Percentiles rank a stretch among this genome's conserved stretches.
Conservation (phyloP, 2,797 vertebrate species). For the Melanitta fusca region DNA sequence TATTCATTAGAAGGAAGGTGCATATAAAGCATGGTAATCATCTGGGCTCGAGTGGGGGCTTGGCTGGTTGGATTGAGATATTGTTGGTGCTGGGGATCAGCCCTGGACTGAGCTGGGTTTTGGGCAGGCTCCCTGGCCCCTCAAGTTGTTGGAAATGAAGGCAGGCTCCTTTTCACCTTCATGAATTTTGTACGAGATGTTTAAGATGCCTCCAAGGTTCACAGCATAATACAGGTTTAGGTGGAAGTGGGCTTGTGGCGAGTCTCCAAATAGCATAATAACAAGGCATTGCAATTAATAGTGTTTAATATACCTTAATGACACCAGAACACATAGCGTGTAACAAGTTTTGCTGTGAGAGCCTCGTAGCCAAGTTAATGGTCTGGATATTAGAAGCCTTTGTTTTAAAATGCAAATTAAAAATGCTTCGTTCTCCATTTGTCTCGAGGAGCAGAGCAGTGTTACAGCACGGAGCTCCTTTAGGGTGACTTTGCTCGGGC, state of each 20-base stretch:
- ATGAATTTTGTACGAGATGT: constrained; percentile 31
- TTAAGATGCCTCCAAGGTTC: constrained; percentile 29
- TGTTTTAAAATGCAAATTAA: constrained; percentile 67
- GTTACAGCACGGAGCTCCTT: background rate
- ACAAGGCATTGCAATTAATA: constrained; percentile 33
- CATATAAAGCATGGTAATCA: constrained; percentile 11
- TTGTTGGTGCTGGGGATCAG: constrained; percentile 1
- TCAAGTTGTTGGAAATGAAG: constrained; percentile 5
- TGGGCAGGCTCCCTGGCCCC: background rate
- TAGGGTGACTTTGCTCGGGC: background rate
- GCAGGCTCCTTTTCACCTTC: background rate
- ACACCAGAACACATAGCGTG: constrained; percentile 6
- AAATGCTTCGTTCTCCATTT: constrained; percentile 30
- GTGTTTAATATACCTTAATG: constrained; percentile 59
- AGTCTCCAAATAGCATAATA: constrained; percentile 47
- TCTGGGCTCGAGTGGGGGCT: constrained; percentile 1
- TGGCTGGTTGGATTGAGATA: background rate
- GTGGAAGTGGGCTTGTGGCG: constrained; percentile 14
- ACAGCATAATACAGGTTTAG: background rate
- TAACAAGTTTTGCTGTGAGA: constrained; percentile 55
- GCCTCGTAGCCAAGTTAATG: constrained; percentile 54
- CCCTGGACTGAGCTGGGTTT: background rate
- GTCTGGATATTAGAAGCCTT: constrained; percentile 53
- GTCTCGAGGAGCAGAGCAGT: background rate
- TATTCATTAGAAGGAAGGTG: constrained; percentile 65